Conservation (phyloP, 1,140 invertebrate species). For the Rhagoletis zephyria region DNA sequence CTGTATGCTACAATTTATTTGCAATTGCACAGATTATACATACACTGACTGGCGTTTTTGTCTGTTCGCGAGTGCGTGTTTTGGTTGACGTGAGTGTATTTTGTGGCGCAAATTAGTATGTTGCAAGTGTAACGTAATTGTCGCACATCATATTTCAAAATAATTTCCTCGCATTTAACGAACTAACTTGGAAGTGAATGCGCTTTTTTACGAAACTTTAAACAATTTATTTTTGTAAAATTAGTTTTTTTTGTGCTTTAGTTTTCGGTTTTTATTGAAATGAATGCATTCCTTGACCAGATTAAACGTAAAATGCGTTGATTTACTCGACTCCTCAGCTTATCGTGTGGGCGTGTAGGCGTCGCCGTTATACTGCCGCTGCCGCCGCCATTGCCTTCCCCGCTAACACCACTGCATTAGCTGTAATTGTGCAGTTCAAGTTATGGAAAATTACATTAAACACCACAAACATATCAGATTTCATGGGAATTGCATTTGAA, state of each 20-base stretch:
- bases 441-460: conserved; percentile 43
- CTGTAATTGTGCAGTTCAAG: conserved; percentile 11
- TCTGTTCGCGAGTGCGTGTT: background rate
- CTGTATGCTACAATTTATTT: conserved; percentile 49
- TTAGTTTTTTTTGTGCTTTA: background rate
- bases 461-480: conserved; percentile 50
- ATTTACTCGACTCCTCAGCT: background rate
- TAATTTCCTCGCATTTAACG: background rate
- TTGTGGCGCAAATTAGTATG: conserved; percentile 30
- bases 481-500: conserved; percentile 46
- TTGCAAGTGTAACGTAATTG: conserved; percentile 11
- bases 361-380: no score
- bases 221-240: background rate
- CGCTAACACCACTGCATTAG: background rate
- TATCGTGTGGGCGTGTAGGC: background rate
- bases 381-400: background rate
- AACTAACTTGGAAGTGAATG: background rate
- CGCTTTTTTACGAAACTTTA: background rate
- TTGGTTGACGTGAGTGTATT: background rate
- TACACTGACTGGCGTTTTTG: background rate
- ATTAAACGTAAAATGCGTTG: conserved; percentile 20
- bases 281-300: background rate
- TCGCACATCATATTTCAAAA: conserved; percentile 24
- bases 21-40: conserved; percentile 40
- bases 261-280: background rate